Base-by-base conservation (phyloP, 2,888 invertebrate genomes). In the Pimpla rufipes region DNA sequence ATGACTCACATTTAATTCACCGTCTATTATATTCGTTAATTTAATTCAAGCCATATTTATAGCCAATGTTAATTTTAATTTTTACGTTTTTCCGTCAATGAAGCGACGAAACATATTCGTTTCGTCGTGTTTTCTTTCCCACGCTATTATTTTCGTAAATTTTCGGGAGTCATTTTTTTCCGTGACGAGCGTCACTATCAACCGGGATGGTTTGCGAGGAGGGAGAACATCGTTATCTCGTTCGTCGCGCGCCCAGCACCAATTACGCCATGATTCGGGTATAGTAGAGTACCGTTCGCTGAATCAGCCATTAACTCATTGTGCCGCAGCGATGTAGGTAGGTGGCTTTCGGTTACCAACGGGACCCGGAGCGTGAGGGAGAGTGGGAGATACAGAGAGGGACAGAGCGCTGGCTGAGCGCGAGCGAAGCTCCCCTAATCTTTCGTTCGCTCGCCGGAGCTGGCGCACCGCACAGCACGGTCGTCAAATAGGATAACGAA, bases 401-500 rank as follows among this genome's bases (percentile, higher is more conserved):
- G 29, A 29, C 3, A 29, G 29, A 29, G 29, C 59, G 37, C 45
- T 29, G 21, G 66, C 23, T 50, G 67, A 67, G 59, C 40, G 68
- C 40, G 68, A 68, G 52, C 67, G 42, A 62, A 81, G 59, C 18
- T 29, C 62, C 77, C 52, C 50, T 82, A 78, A 78, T 70, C 78
- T 79, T 66, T 67, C 78, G 77, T 82, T 45, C 64, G 57, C 70
- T 74, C 68, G 82, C 47, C 68, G 16, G 50, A 11, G 6, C 82
- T 75, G 82, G 75, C 74, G 75, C 66, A 62, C 66, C 57, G 23
- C 57, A 57, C 52, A 3, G 52, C 45, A 73, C 68, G 68, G 70
- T 70, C 79, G 47, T 74, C 73, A 74, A 74, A 79, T 79, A 82
- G 29, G 77, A 79, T 86, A 88, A 88, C 86, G 84, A 87, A 86